Base-by-base conservation (phyloP, 2,888 invertebrate species). In the Eremobia ochroleuca region DNA sequence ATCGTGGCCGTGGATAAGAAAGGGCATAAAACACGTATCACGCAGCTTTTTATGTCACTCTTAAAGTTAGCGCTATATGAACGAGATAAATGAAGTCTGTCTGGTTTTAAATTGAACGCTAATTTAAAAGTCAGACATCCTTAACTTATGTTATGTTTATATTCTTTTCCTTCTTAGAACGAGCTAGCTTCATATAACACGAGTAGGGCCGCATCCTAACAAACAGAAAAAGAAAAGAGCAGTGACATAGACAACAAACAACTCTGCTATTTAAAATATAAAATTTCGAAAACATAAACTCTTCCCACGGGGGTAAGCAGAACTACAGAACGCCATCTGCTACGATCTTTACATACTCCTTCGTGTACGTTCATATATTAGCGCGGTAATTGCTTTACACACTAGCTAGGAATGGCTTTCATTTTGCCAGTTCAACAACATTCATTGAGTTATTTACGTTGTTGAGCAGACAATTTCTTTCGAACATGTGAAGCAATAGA, bases 81-180 rank as follows among this genome's bases (percentile, higher is more conserved):
- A 34, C 64, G 58, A 68, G 76, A 76, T 58, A 59, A 64, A 76
- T 79, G 40, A 68, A 43, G 15, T 18, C 68, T 43, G 81, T 79
- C 81, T 76, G 70, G 31, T 65, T 75, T 81, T 65, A 79, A 81
- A 81, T 79, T 73, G 49, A 79, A 78, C 25, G 28, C n/a, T 55
- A 46, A 70, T 71, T 78, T 74, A 55, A 67, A 46, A 31, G 37
- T 37, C 66, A 73, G 59, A 66, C 61, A 55, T 28, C 5, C 2
- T 13, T n/a, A 49, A 21, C 15, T 43, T 34, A 2, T 40, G n/a
- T n/a, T 40, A n/a, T 28, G 28, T 0, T 18, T 13, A 28, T 65
- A 21, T 11, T 43, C 3, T 43, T 43, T 4, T 65, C 6, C 3
- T 11, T 37, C 25, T 62, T 9, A n/a, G n/a, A 64, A 18, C 4